Percentiles rank a stretch among this genome's conserved stretches.
Conservation (phyloP, 53 echinoderm and acorn worm species). For the Paracentrotus lividus region DNA sequence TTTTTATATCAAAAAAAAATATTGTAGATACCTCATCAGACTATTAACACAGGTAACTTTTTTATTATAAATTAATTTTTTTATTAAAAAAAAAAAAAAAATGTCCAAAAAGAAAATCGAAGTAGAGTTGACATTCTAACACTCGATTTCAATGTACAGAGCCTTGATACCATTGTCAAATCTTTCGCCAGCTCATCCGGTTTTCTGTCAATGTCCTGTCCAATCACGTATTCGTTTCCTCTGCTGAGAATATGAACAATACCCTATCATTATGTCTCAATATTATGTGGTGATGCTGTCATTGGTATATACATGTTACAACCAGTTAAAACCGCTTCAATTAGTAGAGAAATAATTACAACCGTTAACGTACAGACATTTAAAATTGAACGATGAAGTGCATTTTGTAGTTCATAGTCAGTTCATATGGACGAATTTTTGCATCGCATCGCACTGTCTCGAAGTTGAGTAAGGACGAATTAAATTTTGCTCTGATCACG, state of each 20-base stretch:
- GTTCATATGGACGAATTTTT: not conserved
- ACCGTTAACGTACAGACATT: not conserved
- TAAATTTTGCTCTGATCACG: no score
- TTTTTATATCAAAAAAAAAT: no score
- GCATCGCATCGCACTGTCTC: no score
- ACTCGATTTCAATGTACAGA: not conserved
- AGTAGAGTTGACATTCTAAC: not conserved
- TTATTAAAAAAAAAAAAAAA: not conserved
- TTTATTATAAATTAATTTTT: no score
- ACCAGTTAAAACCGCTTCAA: not conserved
- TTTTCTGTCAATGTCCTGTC: not conserved
- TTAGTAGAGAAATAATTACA: not conserved
- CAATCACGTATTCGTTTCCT: constrained; percentile 40
- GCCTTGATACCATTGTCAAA: not conserved
- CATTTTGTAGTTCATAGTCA: not conserved
- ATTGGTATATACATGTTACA: not conserved
- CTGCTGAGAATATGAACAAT: not conserved
- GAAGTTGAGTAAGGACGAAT: no score
- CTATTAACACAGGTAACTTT: no score
- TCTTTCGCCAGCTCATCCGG: not conserved
- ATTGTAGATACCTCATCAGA: no score
- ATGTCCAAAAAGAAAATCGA: not conserved
- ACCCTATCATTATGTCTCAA: not conserved
- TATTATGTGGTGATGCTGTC: not conserved
- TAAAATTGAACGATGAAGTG: not conserved